Evolutionary conservation across 1,140 invertebrate genomes (phyloP).

Genomic region (Berghia stephanieae): DNA sequence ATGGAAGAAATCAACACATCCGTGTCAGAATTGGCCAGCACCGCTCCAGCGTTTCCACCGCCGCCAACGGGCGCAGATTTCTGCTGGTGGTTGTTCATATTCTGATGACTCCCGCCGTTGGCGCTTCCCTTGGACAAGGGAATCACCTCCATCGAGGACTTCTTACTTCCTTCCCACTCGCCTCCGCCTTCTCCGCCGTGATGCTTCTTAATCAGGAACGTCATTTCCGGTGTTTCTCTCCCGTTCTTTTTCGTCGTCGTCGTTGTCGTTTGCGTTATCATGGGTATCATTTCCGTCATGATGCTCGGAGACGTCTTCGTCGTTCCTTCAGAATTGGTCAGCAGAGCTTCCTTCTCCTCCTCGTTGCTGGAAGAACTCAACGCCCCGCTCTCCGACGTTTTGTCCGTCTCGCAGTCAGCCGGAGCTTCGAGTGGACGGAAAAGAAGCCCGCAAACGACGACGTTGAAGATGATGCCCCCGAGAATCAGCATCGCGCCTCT

Average conservation of each 20-base stretch:
- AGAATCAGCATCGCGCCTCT: slow-evolving; percentile 79
- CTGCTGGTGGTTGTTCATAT: too few relatives aligned
- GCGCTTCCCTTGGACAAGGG: too few relatives aligned
- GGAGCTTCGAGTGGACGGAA: slow-evolving; percentile 76
- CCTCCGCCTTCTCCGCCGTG: too few relatives aligned
- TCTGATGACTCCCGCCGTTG: too few relatives aligned
- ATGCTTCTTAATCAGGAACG: too few relatives aligned
- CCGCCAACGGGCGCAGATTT: too few relatives aligned
- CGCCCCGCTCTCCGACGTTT: not conserved
- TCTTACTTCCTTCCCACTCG: too few relatives aligned
- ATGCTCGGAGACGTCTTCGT: not conserved
- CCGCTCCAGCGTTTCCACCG: too few relatives aligned
- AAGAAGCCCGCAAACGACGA: slow-evolving; percentile 79
- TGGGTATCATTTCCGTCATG: not conserved
- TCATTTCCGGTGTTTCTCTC: not conserved
- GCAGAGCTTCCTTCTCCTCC: not conserved
- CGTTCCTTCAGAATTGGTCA: not conserved
- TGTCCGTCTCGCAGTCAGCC: not conserved
- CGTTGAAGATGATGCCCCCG: slow-evolving; percentile 80
- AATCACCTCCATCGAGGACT: too few relatives aligned
- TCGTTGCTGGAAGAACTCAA: not conserved
- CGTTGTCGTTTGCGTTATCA: too few relatives aligned
- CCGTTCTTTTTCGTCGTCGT: not conserved
- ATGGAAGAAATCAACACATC: too few relatives aligned
- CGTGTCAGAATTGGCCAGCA: too few relatives aligned